Evolutionary conservation across 2,113 vertebrate species (phyloP), one percentile per base, ranked within the genome.

Genomic region (Paraplagusia blochii): DNA sequence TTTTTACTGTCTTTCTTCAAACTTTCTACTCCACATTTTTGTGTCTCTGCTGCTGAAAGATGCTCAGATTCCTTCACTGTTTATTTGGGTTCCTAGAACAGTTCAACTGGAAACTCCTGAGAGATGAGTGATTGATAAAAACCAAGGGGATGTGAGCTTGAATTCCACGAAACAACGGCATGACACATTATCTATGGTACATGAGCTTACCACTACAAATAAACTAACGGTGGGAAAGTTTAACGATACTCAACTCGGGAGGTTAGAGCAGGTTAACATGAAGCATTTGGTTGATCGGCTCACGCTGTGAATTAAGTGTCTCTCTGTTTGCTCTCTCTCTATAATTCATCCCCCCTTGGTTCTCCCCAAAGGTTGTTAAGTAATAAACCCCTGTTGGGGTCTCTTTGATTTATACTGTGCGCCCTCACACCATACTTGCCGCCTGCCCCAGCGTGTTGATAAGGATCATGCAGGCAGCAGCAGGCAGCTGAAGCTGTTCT

Each of bases 151-250:
- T 1, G 17, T 2, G 11, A 5, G 39, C 18, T 9, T 44, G 47
- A 44, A 76, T 80, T 76, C 74, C 74, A 80, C 9, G 11, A 5
- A 16, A 66, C 22, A 58, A 43, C 33, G 36, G 52, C 63, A 36
- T 34, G 18, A 46, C 53, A 0, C 40, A 57, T 56, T 51, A 9
- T 35, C 60, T 17, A 60, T 1, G 44, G 35, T 34, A 5, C 5
- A 2, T 48, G 44, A 51, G 7, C 29, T 18, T 46, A 17, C 2
- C 2, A 39, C 48, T 4, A 33, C 6, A 48, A 53, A 65, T 61
- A 69, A 74, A 72, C 52, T 17, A 1, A 56, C 61, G 69, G 71
- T 38, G 36, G 7, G 10, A 11, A 38, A 42, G 53, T 42, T 60
- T 1, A 16, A 8, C 15, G 16, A 16, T 16, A 44, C 10, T 2